These are phyloP conservation scores for Petrolisthes cinctipes DNA, from an alignment of 2,888 invertebrate species.

Conservation along the genomic window DNA sequence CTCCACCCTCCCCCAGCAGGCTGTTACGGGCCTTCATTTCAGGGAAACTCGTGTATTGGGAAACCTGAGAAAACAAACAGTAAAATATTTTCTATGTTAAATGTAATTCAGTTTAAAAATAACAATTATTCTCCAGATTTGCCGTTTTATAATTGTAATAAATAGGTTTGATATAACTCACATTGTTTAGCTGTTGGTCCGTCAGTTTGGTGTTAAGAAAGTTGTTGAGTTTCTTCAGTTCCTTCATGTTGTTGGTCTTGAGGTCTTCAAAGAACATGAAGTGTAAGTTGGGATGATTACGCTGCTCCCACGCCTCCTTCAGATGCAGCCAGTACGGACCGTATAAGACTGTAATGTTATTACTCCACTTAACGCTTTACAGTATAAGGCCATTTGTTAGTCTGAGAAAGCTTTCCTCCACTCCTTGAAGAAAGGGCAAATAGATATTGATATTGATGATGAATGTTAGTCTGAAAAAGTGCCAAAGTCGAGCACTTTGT, in stretches of 20 bases:
- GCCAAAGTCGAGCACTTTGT: no score
- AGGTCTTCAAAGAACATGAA: slow-evolving; percentile 60
- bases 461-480: no score
- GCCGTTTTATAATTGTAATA: not conserved
- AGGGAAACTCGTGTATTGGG: slow-evolving; percentile 55
- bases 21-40: slow-evolving; percentile 54
- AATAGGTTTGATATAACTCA: not conserved
- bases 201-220: slow-evolving; percentile 48
- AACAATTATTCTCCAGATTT: not conserved
- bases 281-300: slow-evolving; percentile 49
- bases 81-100: not conserved
- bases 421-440: no score
- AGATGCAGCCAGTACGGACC: slow-evolving; percentile 60
- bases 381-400: no score
- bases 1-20: not conserved
- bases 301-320: slow-evolving; percentile 44
- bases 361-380: no score
- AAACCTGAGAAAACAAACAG: slow-evolving; percentile 29
- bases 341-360: slow-evolving; percentile 32
- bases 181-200: slow-evolving; percentile 51
- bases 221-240: slow-evolving; percentile 42
- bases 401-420: no score
- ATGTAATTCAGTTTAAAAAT: not conserved
- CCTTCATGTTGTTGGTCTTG: slow-evolving; percentile 41
- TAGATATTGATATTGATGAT: no score